Conservation (phyloP, 2,888 invertebrate species). For the Epinotia brunnichana region DNA sequence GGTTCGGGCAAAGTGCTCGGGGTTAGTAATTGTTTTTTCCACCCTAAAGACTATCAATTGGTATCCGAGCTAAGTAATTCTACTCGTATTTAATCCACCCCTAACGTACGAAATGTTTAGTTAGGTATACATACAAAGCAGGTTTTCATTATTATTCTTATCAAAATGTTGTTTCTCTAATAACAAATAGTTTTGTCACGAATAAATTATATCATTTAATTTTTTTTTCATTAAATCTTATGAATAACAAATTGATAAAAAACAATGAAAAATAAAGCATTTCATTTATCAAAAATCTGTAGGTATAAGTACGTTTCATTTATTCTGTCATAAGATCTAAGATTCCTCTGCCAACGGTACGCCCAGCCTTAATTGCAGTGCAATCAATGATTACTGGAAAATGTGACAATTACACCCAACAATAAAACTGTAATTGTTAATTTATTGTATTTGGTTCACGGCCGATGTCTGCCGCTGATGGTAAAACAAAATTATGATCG, state of each 20-base stretch:
- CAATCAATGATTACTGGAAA: slow-evolving; percentile 31
- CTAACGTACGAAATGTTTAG: not conserved
- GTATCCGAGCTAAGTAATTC: not conserved
- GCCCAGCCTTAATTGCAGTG: slow-evolving; percentile 16
- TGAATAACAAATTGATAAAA: too few species aligned
- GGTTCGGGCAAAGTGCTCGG: not conserved
- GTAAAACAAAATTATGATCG: slow-evolving; percentile 13
- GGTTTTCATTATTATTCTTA: not conserved
- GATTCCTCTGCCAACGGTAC: not conserved
- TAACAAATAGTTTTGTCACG: too few species aligned
- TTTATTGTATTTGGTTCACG: slow-evolving; percentile 28
- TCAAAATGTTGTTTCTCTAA: too few species aligned
- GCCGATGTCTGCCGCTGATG: not conserved
- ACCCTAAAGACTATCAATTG: slow-evolving; percentile 16
- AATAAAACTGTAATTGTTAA: slow-evolving; percentile 39
- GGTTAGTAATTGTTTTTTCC: slow-evolving; percentile 26
- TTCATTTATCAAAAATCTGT: too few species aligned
- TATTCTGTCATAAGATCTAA: not conserved
- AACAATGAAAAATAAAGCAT: too few species aligned
- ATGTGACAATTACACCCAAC: slow-evolving; percentile 29
- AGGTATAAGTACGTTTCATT: too few species aligned
- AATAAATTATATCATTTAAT: too few species aligned
- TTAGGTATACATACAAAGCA: not conserved
- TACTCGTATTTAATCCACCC: not conserved
- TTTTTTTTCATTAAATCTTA: too few species aligned